Evolutionary conservation across 2,888 invertebrate species (phyloP), one percentile per base, ranked within the genome.

Genomic region (Nemotelus nigrinus): DNA sequence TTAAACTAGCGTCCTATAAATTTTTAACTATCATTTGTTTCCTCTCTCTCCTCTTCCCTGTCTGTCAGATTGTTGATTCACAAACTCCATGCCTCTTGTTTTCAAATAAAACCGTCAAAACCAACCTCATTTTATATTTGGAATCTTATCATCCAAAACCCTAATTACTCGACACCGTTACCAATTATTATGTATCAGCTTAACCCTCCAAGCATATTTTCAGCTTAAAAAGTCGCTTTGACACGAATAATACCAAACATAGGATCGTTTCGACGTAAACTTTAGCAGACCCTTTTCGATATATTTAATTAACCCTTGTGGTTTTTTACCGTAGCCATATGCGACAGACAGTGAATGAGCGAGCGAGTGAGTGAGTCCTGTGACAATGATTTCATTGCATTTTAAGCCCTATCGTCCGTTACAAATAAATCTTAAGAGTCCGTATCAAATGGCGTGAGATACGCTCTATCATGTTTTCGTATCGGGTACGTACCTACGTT

Each of bases 361-460:
- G 25, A 25, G 25, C 25, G 25, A 25, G 25, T 25, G 25, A 25
- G 25, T 25, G 25, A 25, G 25, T 25, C 25, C 25, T 25, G 55
- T 43, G 70, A 70, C 53, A 53, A 53, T 55, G 70, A 70, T 70
- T 70, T 70, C 53, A 70, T 70, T 70, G 53, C 60, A 74, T 74
- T 55, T 8, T 48, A 60, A 63, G 74, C 72, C 60, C 63, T 50
- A 48, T 10, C 74, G 74, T 60, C 74, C 74, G 74, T 74, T 74
- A 63, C 48, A 60, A 63, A 74, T 74, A 60, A 74, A 76, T 76
- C 64, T 76, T 65, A 77, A 77, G 68, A 58, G 68, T 25, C 25
- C 77, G 48, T 65, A 77, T 77, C 68, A 55, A 77, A 77, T 77
- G 77, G 77, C 77, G 77, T 77, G 77, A 77, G 68, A 77, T 77